A percentile compares a stretch with the other conserved stretches of the same genome.
Conservation (phyloP, 2,888 invertebrate genomes). For the Xylophagus ater region DNA sequence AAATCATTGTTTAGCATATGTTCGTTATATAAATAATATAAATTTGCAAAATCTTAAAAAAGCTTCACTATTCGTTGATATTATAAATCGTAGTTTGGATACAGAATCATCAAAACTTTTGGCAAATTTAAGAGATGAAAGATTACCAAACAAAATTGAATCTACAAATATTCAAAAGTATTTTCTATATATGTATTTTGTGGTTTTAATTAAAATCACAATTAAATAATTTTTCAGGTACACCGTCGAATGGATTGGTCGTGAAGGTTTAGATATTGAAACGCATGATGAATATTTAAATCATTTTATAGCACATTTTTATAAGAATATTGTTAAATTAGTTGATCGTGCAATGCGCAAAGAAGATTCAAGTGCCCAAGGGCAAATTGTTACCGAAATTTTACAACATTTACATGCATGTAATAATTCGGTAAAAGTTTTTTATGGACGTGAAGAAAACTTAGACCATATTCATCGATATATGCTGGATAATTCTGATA, state of each 20-base stretch:
- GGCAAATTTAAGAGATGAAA: constrained; percentile 78
- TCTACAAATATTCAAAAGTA: constrained; percentile 80
- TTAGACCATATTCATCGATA: constrained; percentile 68
- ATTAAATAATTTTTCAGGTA: constrained; percentile 54
- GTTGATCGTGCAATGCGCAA: constrained; percentile 92
- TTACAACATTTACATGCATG: constrained; percentile 92
- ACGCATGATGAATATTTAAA: constrained; percentile 89
- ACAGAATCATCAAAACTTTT: constrained; percentile 84
- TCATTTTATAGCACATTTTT: constrained; percentile 89
- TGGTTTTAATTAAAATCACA: not conserved
- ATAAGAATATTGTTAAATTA: constrained; percentile 80
- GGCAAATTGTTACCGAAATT: constrained; percentile 87
- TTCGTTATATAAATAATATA: constrained; percentile 93
- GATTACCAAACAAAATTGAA: constrained; percentile 81
- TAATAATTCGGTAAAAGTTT: constrained; percentile 85
- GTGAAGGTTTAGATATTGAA: constrained; percentile 85
- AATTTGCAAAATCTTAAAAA: constrained; percentile 90
- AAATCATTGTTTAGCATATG: constrained; percentile 90
- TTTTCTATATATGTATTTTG: constrained; percentile 14
- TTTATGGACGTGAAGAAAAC: constrained; percentile 85
- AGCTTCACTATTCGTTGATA: constrained; percentile 91
- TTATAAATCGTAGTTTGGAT: constrained; percentile 82
- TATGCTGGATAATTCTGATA: constrained; percentile 73
- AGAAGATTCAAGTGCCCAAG: constrained; percentile 87
- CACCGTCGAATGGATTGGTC: constrained; percentile 93